A percentile compares a stretch with the other conserved stretches of the same genome.
phyloP scores from a whole-genome alignment of 2,888 invertebrate species.

The Callyntrura guangdongensis region DNA sequence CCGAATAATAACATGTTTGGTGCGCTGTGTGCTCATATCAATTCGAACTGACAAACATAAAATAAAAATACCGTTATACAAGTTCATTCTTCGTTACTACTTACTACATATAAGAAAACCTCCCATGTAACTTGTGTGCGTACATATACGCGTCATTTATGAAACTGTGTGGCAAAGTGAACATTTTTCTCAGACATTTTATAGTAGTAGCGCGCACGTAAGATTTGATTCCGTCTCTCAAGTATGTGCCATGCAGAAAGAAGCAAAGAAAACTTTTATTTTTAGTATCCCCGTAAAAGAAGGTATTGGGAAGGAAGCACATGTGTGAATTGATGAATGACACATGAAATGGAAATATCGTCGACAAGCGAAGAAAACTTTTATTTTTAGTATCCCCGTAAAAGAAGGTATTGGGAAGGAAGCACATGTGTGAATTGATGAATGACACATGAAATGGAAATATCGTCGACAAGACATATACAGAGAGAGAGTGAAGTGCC shows the following conservation, averaged over 20 bases:
- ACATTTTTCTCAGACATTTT: constrained; percentile 17
- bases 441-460: constrained; percentile 63
- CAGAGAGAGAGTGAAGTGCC: too few species aligned
- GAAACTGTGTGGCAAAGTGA: constrained; percentile 3
- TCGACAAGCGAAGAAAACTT: too few species aligned
- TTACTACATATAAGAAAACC: not conserved
- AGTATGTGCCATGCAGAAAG: not conserved
- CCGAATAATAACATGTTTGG: constrained; percentile 21
- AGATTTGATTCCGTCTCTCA: not conserved
- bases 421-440: constrained; percentile 68
- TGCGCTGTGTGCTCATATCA: constrained; percentile 23
- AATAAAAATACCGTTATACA: not conserved
- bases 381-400: constrained; percentile 2
- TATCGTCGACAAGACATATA: constrained; percentile 47
- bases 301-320: constrained; percentile 30
- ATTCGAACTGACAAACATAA: constrained; percentile 43
- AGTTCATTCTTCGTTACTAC: not conserved
- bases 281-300: not conserved
- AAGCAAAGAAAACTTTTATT: constrained; percentile 24
- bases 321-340: constrained; percentile 70
- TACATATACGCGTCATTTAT: not conserved
- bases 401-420: not conserved
- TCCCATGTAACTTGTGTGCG: not conserved
- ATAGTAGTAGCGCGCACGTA: not conserved
- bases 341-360: constrained; percentile 57